Evolutionary conservation across 2,113 vertebrate genomes (phyloP), one percentile per base, ranked within the genome.

Genomic region (Melospiza georgiana): DNA sequence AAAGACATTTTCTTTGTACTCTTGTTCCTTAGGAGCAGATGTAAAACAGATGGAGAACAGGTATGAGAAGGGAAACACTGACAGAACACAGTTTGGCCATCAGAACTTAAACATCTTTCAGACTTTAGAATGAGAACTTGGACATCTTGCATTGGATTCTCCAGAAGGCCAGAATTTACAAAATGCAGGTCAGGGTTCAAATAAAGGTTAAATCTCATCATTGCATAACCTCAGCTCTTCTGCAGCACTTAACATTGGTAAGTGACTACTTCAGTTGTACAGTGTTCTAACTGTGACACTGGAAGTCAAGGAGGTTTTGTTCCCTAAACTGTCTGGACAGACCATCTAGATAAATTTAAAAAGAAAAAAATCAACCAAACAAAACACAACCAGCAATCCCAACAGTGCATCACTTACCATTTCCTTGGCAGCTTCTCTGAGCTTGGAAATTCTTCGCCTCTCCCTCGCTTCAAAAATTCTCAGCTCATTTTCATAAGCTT

Each of bases 401-500:
- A 20, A 6, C 16, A 72, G 44, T 18, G 17, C 35, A 61, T 51
- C 65, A 74, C 90, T 58, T 85, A 98, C 98, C 62, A 87, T 94
- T 82, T 98, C 96, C 95, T 96, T 98, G 58, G 97, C 97, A 87
- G 90, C 84, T 25, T 98, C 95, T 51, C 98, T 98, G 48, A 98
- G 98, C 81, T 94, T 91, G 72, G 97, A 94, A 28, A 98, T 84
- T 57, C 97, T 97, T 15, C 75, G 46, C 73, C 78, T 97, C 91
- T 99, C 97, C 91, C 95, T 97, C 31, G 97, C 97, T 97, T 98
- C 98, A 69, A 97, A 98, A 97, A 96, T 97, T 96, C 96, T 98
- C 77, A 99, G 59, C 92, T 99, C 98, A 63, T 98, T 97, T 96
- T 99, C 97, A 52, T 98, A 99, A 79, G 97, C 97, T 73, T 98